Evolutionary conservation across 2,888 invertebrate species (phyloP).

Genomic region (Troides aeacus): DNA sequence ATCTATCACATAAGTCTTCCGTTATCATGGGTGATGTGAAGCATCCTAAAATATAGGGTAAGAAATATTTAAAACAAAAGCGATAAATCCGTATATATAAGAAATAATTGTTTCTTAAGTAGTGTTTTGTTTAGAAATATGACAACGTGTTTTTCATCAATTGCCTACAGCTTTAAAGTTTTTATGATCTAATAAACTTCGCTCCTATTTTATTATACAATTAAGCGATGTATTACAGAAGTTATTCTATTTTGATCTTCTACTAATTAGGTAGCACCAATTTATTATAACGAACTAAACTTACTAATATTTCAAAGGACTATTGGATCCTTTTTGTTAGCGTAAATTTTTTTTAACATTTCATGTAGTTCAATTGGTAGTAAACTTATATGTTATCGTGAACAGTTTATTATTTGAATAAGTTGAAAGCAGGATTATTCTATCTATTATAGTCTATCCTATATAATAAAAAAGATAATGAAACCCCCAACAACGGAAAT

Average conservation of each 20-base stretch:
- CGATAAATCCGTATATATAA: too few species aligned
- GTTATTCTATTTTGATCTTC: not conserved
- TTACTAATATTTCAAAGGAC: not conserved
- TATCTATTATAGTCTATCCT: slow-evolving; percentile 7
- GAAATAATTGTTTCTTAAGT: too few species aligned
- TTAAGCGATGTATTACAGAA: not conserved
- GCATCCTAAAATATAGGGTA: too few species aligned
- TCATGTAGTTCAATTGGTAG: not conserved
- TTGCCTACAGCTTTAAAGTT: too few species aligned
- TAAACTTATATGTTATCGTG: not conserved
- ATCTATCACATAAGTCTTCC: too few species aligned
- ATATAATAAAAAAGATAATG: slow-evolving; percentile 26
- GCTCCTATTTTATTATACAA: too few species aligned
- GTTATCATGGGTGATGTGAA: too few species aligned
- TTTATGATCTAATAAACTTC: too few species aligned
- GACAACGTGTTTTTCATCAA: too few species aligned
- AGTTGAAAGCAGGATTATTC: slow-evolving; percentile 1
- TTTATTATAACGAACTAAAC: not conserved
- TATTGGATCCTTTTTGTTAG: not conserved
- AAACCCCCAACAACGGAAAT: slow-evolving; percentile 29
- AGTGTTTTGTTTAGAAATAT: too few species aligned
- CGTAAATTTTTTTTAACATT: not conserved
- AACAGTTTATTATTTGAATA: slow-evolving; percentile 3
- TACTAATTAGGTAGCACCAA: not conserved
- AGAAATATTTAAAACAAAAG: too few species aligned